Evolutionary conservation across 1,140 invertebrate species (phyloP), one percentile per base, ranked within the genome.

Genomic region (Macrobrachium rosenbergii): DNA sequence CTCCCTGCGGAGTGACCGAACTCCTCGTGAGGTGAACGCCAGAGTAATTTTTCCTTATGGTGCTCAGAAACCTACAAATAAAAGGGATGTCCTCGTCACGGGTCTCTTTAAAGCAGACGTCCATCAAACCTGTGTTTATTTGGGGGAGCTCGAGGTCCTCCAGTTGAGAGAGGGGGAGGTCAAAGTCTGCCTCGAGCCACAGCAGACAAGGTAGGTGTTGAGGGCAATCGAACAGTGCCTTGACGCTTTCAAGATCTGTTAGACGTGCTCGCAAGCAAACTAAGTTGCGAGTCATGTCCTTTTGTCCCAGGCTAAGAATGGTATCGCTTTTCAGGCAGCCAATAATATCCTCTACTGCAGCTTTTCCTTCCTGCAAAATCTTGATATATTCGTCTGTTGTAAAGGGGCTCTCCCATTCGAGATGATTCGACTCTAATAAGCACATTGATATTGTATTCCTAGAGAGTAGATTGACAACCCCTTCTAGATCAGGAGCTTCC

Each of bases 181-280:
- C 89, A 37, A 89, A 89, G 59, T 89, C 89, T 21, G 73, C 83
- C 85, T 89, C 89, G 0, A 89, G 83, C 89, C 89, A 89, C 86
- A 89, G 82, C 0, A 89, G 72, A 10, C 62, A 77, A 10, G 85
- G 76, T 11, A 89, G n/a, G 17, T 75, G 37, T 19, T 12, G 14
- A 3, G 87, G 89, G 45, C 69, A 59, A 19, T 23, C 21, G 11
- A 88, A 67, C 0, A 85, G 52, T 16, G 82, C 62, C 21, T 58
- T 67, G 7, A 84, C n/a, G 0, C 82, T 69, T 59, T 78, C 14
- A 2, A 45, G n/a, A 52, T 87, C 86, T 16, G 16, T 81, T 45
- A 88, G 86, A 60, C 86, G 60, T 8, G 85, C 82, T 64, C 89
- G 58, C 58, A 89, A 28, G 60, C 89, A 89, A 3, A 88, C 87